Evolutionary conservation across 2,888 invertebrate genomes (phyloP), one percentile per base, ranked within the genome.

Genomic region (Agriopis leucophaearia): DNA sequence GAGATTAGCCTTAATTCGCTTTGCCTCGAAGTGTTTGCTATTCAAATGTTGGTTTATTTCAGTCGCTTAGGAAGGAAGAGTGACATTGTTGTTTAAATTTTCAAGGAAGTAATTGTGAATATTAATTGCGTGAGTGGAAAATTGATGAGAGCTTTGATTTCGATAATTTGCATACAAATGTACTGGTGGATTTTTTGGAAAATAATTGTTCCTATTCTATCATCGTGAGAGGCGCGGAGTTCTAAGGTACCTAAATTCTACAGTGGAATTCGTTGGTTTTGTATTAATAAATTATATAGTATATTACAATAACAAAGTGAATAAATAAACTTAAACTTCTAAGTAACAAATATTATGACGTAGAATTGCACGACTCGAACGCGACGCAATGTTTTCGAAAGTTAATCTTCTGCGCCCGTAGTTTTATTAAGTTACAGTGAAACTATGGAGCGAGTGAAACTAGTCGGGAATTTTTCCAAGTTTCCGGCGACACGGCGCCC

Each of bases 401-500:
- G 81, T 88, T 89, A 85, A 89, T 88, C 82, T 85, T 76, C 79
- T 71, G 80, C 78, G 79, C 74, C 72, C 76, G 76, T 80, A 87
- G 87, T 89, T 88, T 85, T 88, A 89, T 88, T 86, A 88, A 90
- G 90, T 92, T 92, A 91, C 88, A 80, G 81, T 87, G 86, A 90
- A 88, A 90, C 88, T 80, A 82, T 88, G 38, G 38, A 54, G 38
- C 15, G 52, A 54, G 38, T 54, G 86, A 90, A 88, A 90, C 89
- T 88, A 84, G 87, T 79, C 68, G 78, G 84, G 86, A 90, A 88
- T 92, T 91, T 90, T 91, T 89, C 89, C 82, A 89, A 90, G 88
- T 90, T 89, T 75, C 80, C 67, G 72, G 76, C 80, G 81, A 79
- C 78, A 78, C 74, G 76, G 76, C 77, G 73, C 55, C 56, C 74